Base-by-base conservation (phyloP, 2,113 vertebrate species). In the Poeciliopsis turrubarensis region DNA sequence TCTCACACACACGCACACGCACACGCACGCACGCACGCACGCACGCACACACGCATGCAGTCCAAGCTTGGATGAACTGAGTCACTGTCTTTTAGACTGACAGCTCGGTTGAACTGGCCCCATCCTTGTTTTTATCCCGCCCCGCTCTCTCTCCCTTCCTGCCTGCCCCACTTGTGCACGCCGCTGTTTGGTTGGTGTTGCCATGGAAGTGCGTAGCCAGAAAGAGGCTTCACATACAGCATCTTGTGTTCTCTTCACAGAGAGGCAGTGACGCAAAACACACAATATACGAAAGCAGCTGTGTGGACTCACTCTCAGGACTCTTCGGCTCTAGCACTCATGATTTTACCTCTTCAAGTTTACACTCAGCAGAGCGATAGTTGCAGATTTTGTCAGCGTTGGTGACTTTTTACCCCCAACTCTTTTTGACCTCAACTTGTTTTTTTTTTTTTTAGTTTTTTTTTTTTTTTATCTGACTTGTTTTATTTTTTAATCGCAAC, bases 211-310 rank as follows among this genome's bases (percentile, higher is more conserved):
- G 75, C 80, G 83, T 85, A 90, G 89, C 93, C 91, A 92, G 93
- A 92, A 78, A 81, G 90, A 95, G 93, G 94, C 95, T 95, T 96
- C 91, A 96, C 95, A 94, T 89, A 87, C 94, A 95, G 92, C 94
- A 89, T 98, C 94, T 97, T 98, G 92, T 99, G 95, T 97, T 99
- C 95, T 95, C 94, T 97, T 96, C 95, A 89, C 96, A 99, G 96
- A 96, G 93, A 78, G 78, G 70, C 80, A 72, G 92, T 92, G 91
- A 94, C 80, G 91, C 93, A 87, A 85, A 88, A 78, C 88, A 75
- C 76, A 78, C 79, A 79, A 66, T 78, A 62, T 81, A 80, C 62
- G 77, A 89, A 80, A 68, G 84, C 82, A 79, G 83, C 89, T 68
- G 77, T 61, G 80, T 31, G 81, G 89, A 91, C 85, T 89, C 87